phyloP scores from a whole-genome alignment of 1,140 invertebrate genomes.

The Macrobrachium rosenbergii region DNA sequence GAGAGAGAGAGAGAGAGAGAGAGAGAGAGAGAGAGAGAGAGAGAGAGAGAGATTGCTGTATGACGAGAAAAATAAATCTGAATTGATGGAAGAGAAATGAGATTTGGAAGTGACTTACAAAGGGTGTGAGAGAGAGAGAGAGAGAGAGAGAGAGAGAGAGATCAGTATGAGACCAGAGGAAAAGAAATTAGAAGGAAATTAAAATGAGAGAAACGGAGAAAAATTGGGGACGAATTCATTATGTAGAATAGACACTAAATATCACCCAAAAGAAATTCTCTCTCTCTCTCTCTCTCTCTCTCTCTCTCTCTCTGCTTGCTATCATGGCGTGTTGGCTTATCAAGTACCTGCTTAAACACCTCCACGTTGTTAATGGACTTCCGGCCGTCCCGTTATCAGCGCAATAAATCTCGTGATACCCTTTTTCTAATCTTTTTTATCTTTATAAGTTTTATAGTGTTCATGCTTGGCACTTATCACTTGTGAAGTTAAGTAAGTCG shows the following conservation, averaged over 20 bases:
- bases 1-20: background rate
- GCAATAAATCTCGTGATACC: too few relatives aligned
- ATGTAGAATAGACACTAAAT: background rate
- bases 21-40: background rate
- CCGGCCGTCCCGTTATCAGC: too few relatives aligned
- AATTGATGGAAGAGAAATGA: background rate
- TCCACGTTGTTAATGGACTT: too few relatives aligned
- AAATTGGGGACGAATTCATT: background rate
- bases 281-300: constrained; percentile 38
- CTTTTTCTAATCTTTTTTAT: too few relatives aligned
- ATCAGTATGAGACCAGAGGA: background rate
- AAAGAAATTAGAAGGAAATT: background rate
- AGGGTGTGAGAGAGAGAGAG: too few relatives aligned
- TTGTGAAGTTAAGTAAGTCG: too few relatives aligned
- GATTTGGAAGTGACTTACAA: too few relatives aligned
- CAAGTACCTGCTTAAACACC: too few relatives aligned
- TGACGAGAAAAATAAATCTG: background rate
- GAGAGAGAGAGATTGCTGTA: background rate
- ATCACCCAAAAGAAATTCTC: background rate
- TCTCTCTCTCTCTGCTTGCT: constrained; percentile 24
- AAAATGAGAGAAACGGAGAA: background rate
- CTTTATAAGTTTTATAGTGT: too few relatives aligned
- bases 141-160: background rate
- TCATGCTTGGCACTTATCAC: too few relatives aligned
- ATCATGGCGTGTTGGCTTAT: background rate